These are phyloP conservation scores for Pangasius larnaudii DNA, from an alignment of 2,797 vertebrate species.

Conservation along the genomic window DNA sequence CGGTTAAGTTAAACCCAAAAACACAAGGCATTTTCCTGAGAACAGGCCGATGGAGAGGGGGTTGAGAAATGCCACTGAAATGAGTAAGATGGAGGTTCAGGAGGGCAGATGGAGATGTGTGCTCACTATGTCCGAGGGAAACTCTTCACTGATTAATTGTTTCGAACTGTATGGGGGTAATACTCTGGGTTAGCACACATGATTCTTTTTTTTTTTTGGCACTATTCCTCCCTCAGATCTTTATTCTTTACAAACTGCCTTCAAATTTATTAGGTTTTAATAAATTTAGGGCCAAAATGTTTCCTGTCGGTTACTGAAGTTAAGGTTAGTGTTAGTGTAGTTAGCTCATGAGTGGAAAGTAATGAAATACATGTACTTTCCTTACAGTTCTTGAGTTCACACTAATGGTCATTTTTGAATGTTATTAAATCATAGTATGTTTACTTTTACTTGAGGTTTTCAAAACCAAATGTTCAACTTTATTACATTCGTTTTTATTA, in stretches of 20 bases:
- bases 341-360: background rate
- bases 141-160: background rate
- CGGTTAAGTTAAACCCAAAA: background rate
- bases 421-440: background rate
- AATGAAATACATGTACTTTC: background rate
- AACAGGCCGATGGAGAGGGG: background rate
- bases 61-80: constrained; percentile 20
- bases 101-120: background rate
- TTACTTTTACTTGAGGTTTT: background rate
- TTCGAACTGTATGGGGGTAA: background rate
- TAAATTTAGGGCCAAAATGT: too few species aligned
- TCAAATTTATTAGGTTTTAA: background rate
- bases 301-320: background rate
- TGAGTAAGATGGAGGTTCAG: constrained; percentile 9
- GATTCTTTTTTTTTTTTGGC: background rate
- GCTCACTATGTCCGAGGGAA: background rate
- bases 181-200: background rate
- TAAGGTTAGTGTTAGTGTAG: background rate
- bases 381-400: background rate
- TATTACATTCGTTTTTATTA: background rate
- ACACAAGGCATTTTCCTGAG: background rate
- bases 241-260: background rate
- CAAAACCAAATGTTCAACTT: background rate
- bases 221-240: background rate
- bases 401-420: background rate